A percentile compares a stretch with the other conserved stretches of the same genome.
Evolutionary conservation across 2,113 vertebrate species (phyloP).

Genomic region (Oostethus manadensis): DNA sequence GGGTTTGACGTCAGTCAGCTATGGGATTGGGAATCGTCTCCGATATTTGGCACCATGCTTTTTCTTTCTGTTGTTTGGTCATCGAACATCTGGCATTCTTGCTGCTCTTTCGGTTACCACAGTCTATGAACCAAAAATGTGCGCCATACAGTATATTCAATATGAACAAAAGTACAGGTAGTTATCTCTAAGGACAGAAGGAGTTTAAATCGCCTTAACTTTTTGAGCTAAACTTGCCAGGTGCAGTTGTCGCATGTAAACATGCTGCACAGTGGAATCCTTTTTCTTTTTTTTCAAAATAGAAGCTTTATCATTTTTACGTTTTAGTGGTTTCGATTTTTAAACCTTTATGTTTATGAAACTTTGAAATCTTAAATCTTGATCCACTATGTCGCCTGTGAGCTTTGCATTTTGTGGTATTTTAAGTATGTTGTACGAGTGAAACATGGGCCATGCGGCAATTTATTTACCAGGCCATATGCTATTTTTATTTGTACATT

Average conservation of each 20-base stretch:
- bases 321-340: slow-evolving; percentile 11
- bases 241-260: slow-evolving; percentile 17
- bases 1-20: slow-evolving; percentile 26
- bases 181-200: slow-evolving; percentile 24
- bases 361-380: slow-evolving; percentile 36
- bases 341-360: slow-evolving; percentile 26
- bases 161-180: slow-evolving; percentile 13
- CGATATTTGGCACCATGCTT: slow-evolving; percentile 26
- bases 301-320: slow-evolving; percentile 19
- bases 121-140: slow-evolving; percentile 30
- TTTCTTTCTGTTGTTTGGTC: slow-evolving; percentile 4
- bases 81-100: slow-evolving; percentile 30
- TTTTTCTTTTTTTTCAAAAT: slow-evolving; percentile 24
- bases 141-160: slow-evolving; percentile 22
- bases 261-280: slow-evolving; percentile 30
- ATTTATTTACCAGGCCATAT: slow-evolving; percentile 39
- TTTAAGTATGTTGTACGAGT: slow-evolving; percentile 27
- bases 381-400: slow-evolving; percentile 32
- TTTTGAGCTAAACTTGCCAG: slow-evolving; percentile 28
- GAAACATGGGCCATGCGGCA: slow-evolving; percentile 22
- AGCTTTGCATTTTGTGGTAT: slow-evolving; percentile 13
- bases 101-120: slow-evolving; percentile 14
- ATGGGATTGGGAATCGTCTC: slow-evolving; percentile 9
- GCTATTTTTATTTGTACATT: slow-evolving; percentile 43
- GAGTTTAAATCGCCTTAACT: slow-evolving; percentile 37